Evolutionary conservation across 2,113 vertebrate species (phyloP).

Genomic region (Peromyscus polionotus): DNA sequence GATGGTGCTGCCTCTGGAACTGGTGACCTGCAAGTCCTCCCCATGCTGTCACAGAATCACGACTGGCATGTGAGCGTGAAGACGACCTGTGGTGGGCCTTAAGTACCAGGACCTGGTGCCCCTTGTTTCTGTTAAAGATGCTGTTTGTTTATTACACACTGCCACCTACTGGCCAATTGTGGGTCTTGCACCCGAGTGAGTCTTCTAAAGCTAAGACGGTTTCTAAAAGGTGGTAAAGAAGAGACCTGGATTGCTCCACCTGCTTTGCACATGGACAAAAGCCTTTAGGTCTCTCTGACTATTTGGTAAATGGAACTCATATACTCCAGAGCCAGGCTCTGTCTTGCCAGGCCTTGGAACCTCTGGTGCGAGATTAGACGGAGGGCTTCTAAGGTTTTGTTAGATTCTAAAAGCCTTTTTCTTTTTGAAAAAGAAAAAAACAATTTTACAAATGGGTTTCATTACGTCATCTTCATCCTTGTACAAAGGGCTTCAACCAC

Average conservation of each 20-base stretch:
- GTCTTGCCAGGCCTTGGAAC: background rate
- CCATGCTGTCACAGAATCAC: background rate
- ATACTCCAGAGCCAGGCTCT: background rate
- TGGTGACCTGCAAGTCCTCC: background rate
- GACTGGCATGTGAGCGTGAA: background rate
- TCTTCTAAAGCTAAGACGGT: background rate
- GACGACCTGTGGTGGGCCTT: background rate
- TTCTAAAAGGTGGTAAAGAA: background rate
- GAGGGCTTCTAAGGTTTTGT: background rate
- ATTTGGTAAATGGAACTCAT: background rate
- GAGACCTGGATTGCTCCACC: rapidly evolving
- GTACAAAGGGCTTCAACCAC: background rate
- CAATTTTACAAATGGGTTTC: background rate
- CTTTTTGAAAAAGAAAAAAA: background rate
- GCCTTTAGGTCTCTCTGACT: background rate
- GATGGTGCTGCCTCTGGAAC: background rate
- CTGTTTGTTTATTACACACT: conserved; percentile 75
- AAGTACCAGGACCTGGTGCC: rapidly evolving
- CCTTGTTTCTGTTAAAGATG: rapidly evolving
- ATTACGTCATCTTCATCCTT: background rate
- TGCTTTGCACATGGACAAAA: background rate
- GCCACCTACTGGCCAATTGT: conserved; percentile 81
- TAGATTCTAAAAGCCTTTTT: background rate
- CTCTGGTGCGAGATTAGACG: background rate
- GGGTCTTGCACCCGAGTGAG: background rate